Base-by-base conservation (phyloP, 2,113 vertebrate genomes). In the Ctenomys sociabilis region DNA sequence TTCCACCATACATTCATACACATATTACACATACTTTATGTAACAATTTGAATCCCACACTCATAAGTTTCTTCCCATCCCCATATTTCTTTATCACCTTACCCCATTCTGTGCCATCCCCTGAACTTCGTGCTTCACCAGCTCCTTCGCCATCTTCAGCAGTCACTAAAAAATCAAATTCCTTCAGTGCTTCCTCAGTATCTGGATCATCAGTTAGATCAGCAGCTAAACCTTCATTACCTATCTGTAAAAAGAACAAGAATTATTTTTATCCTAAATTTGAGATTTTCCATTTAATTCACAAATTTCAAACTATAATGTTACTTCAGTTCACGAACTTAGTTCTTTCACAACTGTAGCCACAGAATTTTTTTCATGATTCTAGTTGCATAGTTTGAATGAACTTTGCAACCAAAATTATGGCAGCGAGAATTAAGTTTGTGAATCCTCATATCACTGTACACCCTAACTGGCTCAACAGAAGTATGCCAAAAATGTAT, bases 71-170 rank as follows among this genome's bases (percentile, higher is more conserved):
- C 85, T 70, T 77, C 78, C 93, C 73, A 75, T 78, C 90, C 93
- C 43, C 28, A 13, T 64, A 87, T 96, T 95, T 35, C 75, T 85
- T 93, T 88, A 84, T 93, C 80, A 75, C 78, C 99, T 99, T 99
- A 99, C 99, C 99, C 99, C 99, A 99, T 98, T 99, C 99, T 28
- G 99, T 99, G 95, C 99, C 99, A 97, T 99, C 99, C 87, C 99
- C 99, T 63, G 99, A 99, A 98, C 99, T 99, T 94, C 99, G 98
- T 64, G 99, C 99, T 98, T 99, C 99, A 32, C 99, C 99, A 14
- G 99, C 99, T 93, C 99, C 99, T 96, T 99, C 99, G 59, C 99
- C 99, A 89, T 99, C 99, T 98, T 99, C 99, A 43, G 99, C 99
- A 63, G 99, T 99, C 94, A 99, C 99, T 98, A 99, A 98, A 98